Evolutionary conservation across 2,113 vertebrate species (phyloP).

Genomic region (Chaenocephalus aceratus): DNA sequence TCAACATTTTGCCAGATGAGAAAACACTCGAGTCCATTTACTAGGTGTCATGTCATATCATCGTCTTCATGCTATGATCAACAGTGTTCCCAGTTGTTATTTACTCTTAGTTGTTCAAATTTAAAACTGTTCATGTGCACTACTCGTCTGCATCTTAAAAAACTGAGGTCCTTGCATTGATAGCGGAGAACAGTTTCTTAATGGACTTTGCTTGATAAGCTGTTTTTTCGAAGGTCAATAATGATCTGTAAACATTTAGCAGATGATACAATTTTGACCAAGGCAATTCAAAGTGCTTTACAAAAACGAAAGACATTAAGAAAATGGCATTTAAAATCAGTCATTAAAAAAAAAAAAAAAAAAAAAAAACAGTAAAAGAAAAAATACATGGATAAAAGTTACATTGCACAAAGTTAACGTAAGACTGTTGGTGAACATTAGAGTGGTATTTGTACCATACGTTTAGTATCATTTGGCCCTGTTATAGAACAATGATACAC

Average conservation of each 20-base stretch:
- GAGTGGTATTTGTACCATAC: neutral
- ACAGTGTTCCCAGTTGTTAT: neutral
- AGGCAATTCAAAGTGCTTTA: no score
- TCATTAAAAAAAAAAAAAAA: no score
- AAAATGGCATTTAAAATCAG: no score
- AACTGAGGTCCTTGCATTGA: neutral
- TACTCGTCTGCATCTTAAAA: neutral
- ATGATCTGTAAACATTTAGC: neutral
- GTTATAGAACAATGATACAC: neutral
- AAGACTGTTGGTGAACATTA: neutral
- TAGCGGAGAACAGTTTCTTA: neutral
- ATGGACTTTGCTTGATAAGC: neutral
- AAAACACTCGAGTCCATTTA: neutral
- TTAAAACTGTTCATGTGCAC: no score
- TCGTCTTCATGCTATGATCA: neutral
- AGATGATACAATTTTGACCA: neutral
- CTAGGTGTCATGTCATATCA: neutral
- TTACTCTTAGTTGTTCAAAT: neutral
- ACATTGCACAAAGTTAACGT: neutral
- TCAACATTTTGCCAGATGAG: conserved; percentile 2
- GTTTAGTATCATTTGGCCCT: neutral
- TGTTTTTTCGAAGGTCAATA: neutral
- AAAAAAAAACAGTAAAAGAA: no score
- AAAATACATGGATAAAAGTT: no score
- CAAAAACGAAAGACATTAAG: no score